Conservation (phyloP, 2,797 vertebrate species). For the Onychomys leucogaster region DNA sequence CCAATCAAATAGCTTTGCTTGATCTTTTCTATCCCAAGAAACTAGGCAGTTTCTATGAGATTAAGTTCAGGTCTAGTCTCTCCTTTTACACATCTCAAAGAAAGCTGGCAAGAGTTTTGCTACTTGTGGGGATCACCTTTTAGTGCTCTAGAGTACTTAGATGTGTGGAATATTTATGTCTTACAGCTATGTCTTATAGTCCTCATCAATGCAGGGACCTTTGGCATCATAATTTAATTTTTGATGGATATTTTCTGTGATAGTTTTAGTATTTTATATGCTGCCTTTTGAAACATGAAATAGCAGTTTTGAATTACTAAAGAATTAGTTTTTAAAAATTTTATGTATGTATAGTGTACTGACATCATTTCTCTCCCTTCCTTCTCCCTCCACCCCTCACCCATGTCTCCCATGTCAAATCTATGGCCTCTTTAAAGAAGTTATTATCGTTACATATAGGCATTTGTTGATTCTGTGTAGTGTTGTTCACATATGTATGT, state of each 20-base stretch:
- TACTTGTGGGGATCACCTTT: not conserved
- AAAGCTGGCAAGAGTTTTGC: not conserved
- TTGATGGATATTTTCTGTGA: constrained; percentile 18
- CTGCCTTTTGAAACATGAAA: not conserved
- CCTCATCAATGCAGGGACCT: not conserved
- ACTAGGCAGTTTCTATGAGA: not conserved
- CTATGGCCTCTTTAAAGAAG: not conserved
- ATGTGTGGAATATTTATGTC: not conserved
- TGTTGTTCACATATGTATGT: not conserved
- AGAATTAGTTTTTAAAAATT: not conserved
- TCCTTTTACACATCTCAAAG: not conserved
- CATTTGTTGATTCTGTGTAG: not conserved
- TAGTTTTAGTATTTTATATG: not conserved
- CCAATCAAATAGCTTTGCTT: constrained; percentile 11
- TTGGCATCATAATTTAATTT: constrained; percentile 21
- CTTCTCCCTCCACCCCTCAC: not conserved
- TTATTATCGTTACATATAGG: not conserved
- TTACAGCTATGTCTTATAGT: not conserved
- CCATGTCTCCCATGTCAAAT: not conserved
- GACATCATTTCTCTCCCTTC: not conserved
- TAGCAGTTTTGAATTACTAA: not conserved
- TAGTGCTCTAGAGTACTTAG: not conserved
- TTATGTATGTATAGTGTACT: not conserved
- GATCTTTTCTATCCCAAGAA: constrained; percentile 35
- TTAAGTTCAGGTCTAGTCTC: not conserved